Evolutionary conservation across 1,140 invertebrate species (phyloP).

Genomic region (Polypedilum pembai): DNA sequence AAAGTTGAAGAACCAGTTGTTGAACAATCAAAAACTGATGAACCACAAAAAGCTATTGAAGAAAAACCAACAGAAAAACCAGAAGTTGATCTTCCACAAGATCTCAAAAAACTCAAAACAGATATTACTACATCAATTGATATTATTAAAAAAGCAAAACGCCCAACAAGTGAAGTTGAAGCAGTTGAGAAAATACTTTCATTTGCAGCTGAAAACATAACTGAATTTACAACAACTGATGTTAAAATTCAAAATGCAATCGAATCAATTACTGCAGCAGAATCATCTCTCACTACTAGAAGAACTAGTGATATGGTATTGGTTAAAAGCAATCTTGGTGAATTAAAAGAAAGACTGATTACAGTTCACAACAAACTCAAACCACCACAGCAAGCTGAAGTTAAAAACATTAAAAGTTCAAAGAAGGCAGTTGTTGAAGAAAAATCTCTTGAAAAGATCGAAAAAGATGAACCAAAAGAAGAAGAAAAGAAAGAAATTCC

Average conservation of each 20-base stretch:
- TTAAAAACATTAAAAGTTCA: neutral
- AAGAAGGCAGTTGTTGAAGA: neutral
- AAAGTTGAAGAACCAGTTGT: conserved; percentile 28
- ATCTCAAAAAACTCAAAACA: conserved; percentile 30
- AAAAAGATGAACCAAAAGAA: conserved; percentile 27
- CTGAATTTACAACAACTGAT: neutral
- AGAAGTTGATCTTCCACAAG: conserved; percentile 1
- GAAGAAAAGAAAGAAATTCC: conserved; percentile 29
- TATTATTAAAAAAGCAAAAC: conserved; percentile 33
- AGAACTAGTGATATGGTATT: neutral
- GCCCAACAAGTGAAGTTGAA: conserved; percentile 31
- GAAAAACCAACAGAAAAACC: neutral
- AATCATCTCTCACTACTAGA: neutral
- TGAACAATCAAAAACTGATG: neutral
- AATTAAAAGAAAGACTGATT: neutral
- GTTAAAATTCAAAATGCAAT: neutral
- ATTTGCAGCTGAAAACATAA: neutral
- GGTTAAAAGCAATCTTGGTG: neutral
- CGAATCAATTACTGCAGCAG: neutral
- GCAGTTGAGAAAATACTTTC: neutral
- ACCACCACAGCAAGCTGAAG: neutral
- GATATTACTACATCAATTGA: conserved; percentile 32
- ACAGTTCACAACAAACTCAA: no score
- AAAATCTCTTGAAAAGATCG: neutral
- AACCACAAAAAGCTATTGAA: neutral